Base-by-base conservation (phyloP, 1,140 invertebrate species). In the Laodelphax striatellus region DNA sequence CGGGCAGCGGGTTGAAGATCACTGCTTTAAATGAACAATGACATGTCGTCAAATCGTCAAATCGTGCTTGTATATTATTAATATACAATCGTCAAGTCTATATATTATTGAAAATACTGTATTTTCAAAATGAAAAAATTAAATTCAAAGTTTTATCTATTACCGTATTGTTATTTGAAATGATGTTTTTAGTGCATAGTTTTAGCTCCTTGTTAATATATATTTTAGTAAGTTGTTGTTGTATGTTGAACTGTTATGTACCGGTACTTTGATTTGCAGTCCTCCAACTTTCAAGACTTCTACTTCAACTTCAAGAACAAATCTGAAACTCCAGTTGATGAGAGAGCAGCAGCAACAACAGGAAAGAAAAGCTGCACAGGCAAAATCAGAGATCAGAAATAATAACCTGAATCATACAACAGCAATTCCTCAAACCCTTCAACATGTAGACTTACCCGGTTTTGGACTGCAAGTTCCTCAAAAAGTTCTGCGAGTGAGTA, bases 291-390 rank as follows among this genome's bases (percentile, higher is more conserved):
- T 90, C 68, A 90, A 85, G 79, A 91, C 84, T 57, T 80, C 80
- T 65, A 88, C 81, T 58, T 84, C 87, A 64, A 84, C 87, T 1
- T 90, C 87, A 13, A 78, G 91, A 16, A 92, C 90, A 0, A 88
- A 92, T 68, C 77, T 92, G 52, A 91, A 91, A 70, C 82, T 88
- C 61, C 88, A 91, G 76, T 76, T 93, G 73, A 90, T 91, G 84
- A 78, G 61, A 68, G 71, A 70, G 68, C 78, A 82, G 46, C 76
- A 80, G 61, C 73, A 79, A 54, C 76, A 80, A 62, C 71, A 72
- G 52, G 63, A 67, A 42, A 74, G 79, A 62, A 77, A 76, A 41
- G 46, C 34, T 11, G 34, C 10, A 2, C 34, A 11, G 8, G 34
- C 34, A 38, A 38, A 38, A 38, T 38, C 34, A 3, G 34, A 38